phyloP scores from a whole-genome alignment of 2,797 vertebrate species.

The Lacerta bilineata region DNA sequence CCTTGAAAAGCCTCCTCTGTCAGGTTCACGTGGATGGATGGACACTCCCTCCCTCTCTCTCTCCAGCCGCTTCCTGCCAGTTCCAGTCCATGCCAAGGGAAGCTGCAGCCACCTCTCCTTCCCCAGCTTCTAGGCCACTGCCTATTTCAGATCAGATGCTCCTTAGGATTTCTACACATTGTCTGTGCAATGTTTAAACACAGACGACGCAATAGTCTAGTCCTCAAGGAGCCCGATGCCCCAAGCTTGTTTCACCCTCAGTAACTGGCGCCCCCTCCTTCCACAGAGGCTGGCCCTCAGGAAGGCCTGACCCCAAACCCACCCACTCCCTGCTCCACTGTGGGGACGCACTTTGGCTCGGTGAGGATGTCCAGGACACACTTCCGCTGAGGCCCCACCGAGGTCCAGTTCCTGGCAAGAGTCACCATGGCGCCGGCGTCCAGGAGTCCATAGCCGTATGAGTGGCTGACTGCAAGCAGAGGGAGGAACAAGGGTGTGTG shows the following conservation, averaged over 20 bases:
- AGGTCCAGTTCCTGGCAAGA: slow-evolving; percentile 92
- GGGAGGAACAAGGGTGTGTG: fast-evolving
- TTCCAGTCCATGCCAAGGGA: background rate
- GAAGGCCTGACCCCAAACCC: no score
- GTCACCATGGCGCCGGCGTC: slow-evolving; percentile 92
- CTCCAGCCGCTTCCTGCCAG: background rate
- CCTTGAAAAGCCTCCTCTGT: background rate
- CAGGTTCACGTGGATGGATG: background rate
- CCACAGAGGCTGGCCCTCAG: no score
- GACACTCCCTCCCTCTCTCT: no score
- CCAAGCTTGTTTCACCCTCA: background rate
- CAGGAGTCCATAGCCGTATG: slow-evolving; percentile 95
- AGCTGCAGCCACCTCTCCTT: slow-evolving; percentile 12
- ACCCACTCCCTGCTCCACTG: background rate
- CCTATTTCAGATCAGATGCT: background rate
- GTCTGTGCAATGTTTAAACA: no score
- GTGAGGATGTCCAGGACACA: slow-evolving; percentile 89
- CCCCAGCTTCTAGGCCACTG: background rate
- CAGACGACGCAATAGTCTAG: background rate
- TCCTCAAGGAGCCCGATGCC: background rate
- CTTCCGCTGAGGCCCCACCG: slow-evolving; percentile 90
- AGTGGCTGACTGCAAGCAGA: slow-evolving; percentile 91
- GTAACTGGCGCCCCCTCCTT: background rate
- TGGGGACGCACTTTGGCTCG: slow-evolving; percentile 86
- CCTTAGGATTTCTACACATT: no score